Evolutionary conservation across 2,797 vertebrate genomes (phyloP).

Genomic region (Cephalopachus bancanus): DNA sequence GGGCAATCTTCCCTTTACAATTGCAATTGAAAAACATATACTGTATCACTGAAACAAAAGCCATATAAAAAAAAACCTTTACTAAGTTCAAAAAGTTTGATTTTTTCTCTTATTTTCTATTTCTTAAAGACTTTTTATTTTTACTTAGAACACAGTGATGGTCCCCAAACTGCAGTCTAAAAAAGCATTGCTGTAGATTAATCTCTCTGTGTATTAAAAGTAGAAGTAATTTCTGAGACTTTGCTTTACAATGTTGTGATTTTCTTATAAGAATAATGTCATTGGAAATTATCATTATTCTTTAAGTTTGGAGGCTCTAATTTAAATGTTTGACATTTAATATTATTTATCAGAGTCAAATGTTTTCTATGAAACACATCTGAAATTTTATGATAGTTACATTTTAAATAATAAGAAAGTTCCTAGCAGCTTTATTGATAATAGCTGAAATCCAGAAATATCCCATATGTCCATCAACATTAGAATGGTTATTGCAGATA

Average conservation of each 20-base stretch:
- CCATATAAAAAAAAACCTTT: neutral
- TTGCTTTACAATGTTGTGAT: neutral
- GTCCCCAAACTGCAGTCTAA: neutral
- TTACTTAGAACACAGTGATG: neutral
- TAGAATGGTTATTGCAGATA: neutral
- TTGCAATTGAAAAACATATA: neutral
- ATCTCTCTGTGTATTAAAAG: neutral
- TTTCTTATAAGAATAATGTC: neutral
- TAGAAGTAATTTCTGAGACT: neutral
- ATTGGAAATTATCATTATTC: neutral
- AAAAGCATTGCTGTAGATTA: neutral
- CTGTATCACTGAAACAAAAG: neutral
- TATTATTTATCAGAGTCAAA: neutral
- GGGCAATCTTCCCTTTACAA: neutral
- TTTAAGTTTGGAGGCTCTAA: neutral
- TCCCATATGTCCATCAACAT: neutral
- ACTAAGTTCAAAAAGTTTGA: neutral
- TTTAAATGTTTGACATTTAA: neutral
- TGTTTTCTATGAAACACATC: constrained; percentile 8
- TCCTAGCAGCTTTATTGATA: neutral
- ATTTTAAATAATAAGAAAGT: constrained; percentile 31
- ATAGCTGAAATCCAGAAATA: neutral
- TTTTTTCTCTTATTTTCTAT: neutral
- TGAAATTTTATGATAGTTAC: constrained; percentile 30
- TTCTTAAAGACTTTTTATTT: neutral